phyloP scores from a whole-genome alignment of 2,797 vertebrate genomes.

The Danio kyathit region DNA sequence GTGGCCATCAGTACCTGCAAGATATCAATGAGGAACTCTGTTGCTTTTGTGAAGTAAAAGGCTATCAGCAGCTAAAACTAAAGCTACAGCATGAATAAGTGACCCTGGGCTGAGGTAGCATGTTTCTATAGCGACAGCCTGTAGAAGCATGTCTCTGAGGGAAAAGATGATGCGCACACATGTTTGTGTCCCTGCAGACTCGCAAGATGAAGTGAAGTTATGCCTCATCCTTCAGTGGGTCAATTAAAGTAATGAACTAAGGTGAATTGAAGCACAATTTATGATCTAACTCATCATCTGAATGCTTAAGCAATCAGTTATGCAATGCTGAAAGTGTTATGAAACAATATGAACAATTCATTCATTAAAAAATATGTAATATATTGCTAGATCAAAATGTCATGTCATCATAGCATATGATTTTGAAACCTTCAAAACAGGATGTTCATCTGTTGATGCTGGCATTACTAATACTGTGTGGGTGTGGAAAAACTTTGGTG shows the following conservation, averaged over 20 bases:
- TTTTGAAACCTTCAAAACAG: background rate
- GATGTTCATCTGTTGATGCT: constrained; percentile 14
- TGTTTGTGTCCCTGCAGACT: constrained; percentile 23
- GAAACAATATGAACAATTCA: background rate
- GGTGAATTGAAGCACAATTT: constrained; percentile 2
- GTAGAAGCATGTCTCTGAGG: constrained; percentile 17
- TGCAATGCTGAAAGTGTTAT: background rate
- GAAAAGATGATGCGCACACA: constrained; percentile 4
- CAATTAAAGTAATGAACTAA: constrained; percentile 8
- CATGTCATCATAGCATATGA: background rate
- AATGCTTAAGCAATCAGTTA: constrained; percentile 1
- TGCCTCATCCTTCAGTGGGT: background rate
- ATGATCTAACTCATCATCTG: background rate
- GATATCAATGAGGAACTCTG: constrained; percentile 7
- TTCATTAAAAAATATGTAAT: background rate
- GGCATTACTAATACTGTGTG: constrained; percentile 35
- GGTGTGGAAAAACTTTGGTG: constrained; percentile 32
- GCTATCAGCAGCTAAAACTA: constrained; percentile 24
- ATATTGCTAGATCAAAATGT: background rate
- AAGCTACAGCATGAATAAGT: constrained; percentile 4
- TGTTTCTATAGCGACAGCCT: constrained; percentile 42
- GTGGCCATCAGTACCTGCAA: constrained; percentile 4
- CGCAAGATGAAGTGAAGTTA: constrained; percentile 15
- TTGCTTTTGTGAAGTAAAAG: constrained; percentile 9
- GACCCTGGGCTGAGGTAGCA: constrained; percentile 24